Conservation (phyloP, 64 coral and sea anemone species). For the Trachythela sp. region DNA sequence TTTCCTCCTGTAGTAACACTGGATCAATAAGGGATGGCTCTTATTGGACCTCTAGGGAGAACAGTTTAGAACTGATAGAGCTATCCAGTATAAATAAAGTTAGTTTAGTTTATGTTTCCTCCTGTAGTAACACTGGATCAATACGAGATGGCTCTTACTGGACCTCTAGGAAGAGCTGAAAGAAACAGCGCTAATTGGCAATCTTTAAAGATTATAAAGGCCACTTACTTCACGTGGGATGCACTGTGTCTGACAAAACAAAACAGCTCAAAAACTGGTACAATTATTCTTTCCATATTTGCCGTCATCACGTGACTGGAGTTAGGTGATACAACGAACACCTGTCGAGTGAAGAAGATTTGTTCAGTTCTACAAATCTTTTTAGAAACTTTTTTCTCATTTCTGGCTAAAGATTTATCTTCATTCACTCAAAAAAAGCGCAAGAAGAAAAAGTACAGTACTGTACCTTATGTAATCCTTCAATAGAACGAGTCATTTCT, state of each 20-base stretch:
- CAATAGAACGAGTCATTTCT: slow-evolving; percentile 45
- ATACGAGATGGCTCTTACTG: no score
- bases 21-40: no score
- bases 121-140: no score
- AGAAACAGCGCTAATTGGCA: background rate
- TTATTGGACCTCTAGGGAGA: no score
- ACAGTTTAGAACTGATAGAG: no score
- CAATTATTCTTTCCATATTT: slow-evolving; percentile 40
- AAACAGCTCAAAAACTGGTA: slow-evolving; percentile 85
- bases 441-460: background rate
- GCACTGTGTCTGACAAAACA: slow-evolving; percentile 70
- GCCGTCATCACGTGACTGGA: background rate
- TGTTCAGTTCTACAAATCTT: background rate
- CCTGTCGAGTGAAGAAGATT: background rate
- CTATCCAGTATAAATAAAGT: no score
- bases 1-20: no score
- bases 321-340: slow-evolving; percentile 59
- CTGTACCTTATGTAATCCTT: slow-evolving; percentile 70
- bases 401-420: background rate
- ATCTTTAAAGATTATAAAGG: background rate
- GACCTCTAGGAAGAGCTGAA: background rate
- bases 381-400: background rate
- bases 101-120: no score
- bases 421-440: background rate
- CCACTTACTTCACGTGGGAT: slow-evolving; percentile 58